Conservation (phyloP, 2,113 vertebrate genomes). For the Callorhinus ursinus region DNA sequence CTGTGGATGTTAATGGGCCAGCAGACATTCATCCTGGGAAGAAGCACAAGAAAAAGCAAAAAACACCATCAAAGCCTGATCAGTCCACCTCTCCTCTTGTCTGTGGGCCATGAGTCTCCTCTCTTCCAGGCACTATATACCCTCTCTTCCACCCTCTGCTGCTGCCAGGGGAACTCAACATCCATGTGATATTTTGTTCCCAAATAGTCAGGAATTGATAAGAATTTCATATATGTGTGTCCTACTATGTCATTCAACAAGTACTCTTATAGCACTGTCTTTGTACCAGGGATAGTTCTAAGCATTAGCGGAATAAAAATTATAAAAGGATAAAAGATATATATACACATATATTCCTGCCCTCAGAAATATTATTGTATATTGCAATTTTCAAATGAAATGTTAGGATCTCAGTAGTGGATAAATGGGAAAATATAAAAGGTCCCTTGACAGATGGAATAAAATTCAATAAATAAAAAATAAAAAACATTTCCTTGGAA, state of each 20-base stretch:
- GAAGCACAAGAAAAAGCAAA: neutral
- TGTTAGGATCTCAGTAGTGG: neutral
- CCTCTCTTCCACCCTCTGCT: neutral
- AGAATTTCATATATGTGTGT: neutral
- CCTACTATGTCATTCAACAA: neutral
- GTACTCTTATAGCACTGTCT: neutral
- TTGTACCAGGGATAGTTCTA: neutral
- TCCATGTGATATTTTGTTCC: neutral
- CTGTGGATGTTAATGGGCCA: neutral
- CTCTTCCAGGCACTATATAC: too few relatives aligned
- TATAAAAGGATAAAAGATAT: neutral
- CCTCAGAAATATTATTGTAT: neutral
- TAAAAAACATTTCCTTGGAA: neutral
- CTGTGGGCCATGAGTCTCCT: neutral
- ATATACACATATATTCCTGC: neutral
- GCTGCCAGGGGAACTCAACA: neutral
- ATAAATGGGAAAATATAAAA: neutral
- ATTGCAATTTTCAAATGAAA: neutral
- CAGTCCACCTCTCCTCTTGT: too few relatives aligned
- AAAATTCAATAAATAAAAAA: neutral
- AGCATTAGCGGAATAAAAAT: neutral
- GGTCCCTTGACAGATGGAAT: neutral
- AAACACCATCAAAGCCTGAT: neutral
- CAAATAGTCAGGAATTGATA: neutral
- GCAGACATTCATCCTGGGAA: neutral